These are phyloP conservation scores for Phasianus colchicus DNA, from an alignment of 2,113 vertebrate genomes.

Conservation along the genomic window DNA sequence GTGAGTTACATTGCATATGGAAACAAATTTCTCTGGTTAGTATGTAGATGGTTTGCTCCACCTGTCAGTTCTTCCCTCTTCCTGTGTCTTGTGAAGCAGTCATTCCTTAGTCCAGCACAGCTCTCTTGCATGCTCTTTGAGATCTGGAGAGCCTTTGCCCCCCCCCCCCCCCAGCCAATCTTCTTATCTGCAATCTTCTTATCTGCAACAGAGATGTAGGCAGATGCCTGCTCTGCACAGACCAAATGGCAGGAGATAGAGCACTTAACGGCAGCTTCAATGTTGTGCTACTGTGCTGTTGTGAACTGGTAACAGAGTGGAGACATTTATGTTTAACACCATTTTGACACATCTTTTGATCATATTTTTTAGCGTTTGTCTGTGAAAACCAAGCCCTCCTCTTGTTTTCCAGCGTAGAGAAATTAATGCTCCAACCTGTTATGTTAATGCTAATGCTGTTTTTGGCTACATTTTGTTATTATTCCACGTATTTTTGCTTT, in stretches of 20 bases:
- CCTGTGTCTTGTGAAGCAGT: neutral
- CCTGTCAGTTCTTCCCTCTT: neutral
- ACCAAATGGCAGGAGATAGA: accelerated
- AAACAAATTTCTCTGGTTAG: neutral
- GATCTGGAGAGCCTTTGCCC: neutral
- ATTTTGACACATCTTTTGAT: neutral
- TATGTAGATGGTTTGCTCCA: neutral
- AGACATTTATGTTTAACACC: neutral
- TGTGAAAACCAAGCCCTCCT: neutral
- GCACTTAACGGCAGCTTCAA: accelerated
- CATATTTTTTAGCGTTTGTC: neutral
- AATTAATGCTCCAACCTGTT: neutral
- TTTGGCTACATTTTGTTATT: neutral
- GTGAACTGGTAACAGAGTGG: neutral
- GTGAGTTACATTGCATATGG: neutral
- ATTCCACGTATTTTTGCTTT: neutral
- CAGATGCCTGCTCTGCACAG: neutral
- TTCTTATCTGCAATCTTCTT: neutral
- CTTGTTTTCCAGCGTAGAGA: neutral
- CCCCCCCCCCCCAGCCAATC: accelerated
- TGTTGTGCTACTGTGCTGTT: neutral
- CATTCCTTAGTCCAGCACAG: neutral
- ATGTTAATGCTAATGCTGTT: neutral
- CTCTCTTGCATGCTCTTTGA: neutral
- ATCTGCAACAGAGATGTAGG: neutral